phyloP scores from a whole-genome alignment of 2,888 invertebrate genomes.

The Ptilodon capucinus region DNA sequence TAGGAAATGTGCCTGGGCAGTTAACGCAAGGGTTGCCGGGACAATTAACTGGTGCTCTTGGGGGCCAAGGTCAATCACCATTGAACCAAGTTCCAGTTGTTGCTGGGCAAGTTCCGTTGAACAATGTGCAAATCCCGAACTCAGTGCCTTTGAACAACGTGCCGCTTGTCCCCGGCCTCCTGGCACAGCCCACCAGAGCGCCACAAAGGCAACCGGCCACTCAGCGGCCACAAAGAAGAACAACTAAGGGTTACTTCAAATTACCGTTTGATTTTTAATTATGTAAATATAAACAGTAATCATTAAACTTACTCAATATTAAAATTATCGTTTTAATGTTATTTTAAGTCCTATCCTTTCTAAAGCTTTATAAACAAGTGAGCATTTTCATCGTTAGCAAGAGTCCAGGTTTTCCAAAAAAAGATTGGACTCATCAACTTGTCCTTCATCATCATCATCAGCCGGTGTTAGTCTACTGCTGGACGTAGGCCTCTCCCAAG shows the following conservation, averaged over 20 bases:
- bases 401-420: too few species aligned
- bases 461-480: too few species aligned
- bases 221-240: slow-evolving; percentile 15
- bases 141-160: neutral
- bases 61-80: neutral
- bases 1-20: slow-evolving; percentile 29
- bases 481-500: too few species aligned
- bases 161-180: slow-evolving; percentile 9
- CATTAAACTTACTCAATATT: too few species aligned
- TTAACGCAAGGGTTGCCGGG: neutral
- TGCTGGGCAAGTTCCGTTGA: neutral
- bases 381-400: too few species aligned
- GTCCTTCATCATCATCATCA: too few species aligned
- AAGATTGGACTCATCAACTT: too few species aligned
- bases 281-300: neutral
- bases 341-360: neutral
- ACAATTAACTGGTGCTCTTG: neutral
- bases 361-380: too few species aligned
- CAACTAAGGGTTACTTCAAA: slow-evolving; percentile 19
- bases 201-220: slow-evolving; percentile 5
- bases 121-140: neutral
- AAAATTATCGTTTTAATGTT: too few species aligned
- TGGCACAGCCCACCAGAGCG: slow-evolving; percentile 9
- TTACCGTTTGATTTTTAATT: slow-evolving; percentile 35
- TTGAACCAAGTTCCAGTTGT: neutral